Evolutionary conservation across 2,113 vertebrate species (phyloP), one percentile per base, ranked within the genome.

Genomic region (Elaphurus davidianus): DNA sequence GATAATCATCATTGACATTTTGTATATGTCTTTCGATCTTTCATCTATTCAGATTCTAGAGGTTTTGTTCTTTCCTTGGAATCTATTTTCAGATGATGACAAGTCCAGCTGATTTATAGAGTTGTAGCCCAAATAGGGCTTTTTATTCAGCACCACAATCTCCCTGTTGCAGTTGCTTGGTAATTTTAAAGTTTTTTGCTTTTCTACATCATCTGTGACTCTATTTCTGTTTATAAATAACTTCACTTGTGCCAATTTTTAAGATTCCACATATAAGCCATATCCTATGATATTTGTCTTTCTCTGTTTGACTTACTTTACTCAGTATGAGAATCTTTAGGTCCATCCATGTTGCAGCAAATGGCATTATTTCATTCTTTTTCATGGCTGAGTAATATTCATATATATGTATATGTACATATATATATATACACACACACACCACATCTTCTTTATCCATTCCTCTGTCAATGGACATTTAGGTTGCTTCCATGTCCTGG

Each of bases 1-100:
- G 79, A 90, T 87, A 84, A 92, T 76, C 19, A 86, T 79, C n/a
- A 43, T 67, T 82, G 90, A 74, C 55, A 79, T 90, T 94, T 82
- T 57, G 16, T 43, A 30, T 15, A 6, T 55, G 8, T 57, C 52
- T 91, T 87, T 78, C 50, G 36, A 21, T 84, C 79, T 90, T 94
- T 67, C 57, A 40, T 90, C 52, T 78, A 27, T 64, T 83, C 45
- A 45, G 7, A n/a, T 81, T 52, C 84, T 50, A 52, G 19, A 52
- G 19, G 79, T 91, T 88, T 92, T 83, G 43, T 86, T 89, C 45
- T 79, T 89, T 79, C 57, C 57, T 96, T 89, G 25, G 50, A 64
- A 89, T 81, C 55, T 47, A 55, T 57, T 89, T 96, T 91, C 40
- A 74, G 87, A 93, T 33, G 28, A 6, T 74, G 52, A 33, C 55